phyloP scores from a whole-genome alignment of 2,797 vertebrate species.

The Anisognathus igniventris region DNA sequence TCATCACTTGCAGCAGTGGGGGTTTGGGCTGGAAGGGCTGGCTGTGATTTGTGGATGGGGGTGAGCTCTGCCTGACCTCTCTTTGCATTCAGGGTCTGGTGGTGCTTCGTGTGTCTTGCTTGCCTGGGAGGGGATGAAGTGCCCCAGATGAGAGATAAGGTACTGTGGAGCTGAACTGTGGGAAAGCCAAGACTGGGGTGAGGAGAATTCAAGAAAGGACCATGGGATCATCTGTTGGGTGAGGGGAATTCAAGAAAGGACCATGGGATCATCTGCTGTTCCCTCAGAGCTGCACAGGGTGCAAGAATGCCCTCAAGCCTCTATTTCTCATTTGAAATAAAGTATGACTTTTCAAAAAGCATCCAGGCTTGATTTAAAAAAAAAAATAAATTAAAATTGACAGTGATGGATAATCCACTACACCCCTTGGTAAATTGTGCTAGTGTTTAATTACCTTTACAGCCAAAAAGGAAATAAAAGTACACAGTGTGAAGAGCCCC shows the following conservation, averaged over 20 bases:
- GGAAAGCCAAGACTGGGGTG: neutral
- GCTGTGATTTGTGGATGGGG: neutral
- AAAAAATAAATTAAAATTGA: neutral
- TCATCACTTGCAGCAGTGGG: accelerated
- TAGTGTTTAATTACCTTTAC: slow-evolving; percentile 34
- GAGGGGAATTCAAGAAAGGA: neutral
- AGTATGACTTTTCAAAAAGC: neutral
- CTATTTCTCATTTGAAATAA: neutral
- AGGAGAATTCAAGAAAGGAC: neutral
- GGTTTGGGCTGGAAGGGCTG: neutral
- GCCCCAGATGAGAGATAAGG: neutral
- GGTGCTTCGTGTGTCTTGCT: neutral
- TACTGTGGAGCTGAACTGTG: neutral
- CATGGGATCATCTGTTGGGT: no score
- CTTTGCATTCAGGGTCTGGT: neutral
- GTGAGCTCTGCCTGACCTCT: neutral
- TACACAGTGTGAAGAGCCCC: neutral
- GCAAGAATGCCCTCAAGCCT: neutral
- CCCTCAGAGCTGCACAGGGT: neutral
- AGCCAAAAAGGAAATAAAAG: neutral
- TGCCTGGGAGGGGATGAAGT: neutral
- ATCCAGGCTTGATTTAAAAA: neutral
- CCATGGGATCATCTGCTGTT: neutral
- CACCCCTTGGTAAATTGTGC: slow-evolving; percentile 6
- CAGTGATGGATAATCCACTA: slow-evolving; percentile 36